A percentile compares a stretch with the other conserved stretches of the same genome.
Conservation (phyloP, 1,140 invertebrate genomes). For the Diploscapter pachys region DNA sequence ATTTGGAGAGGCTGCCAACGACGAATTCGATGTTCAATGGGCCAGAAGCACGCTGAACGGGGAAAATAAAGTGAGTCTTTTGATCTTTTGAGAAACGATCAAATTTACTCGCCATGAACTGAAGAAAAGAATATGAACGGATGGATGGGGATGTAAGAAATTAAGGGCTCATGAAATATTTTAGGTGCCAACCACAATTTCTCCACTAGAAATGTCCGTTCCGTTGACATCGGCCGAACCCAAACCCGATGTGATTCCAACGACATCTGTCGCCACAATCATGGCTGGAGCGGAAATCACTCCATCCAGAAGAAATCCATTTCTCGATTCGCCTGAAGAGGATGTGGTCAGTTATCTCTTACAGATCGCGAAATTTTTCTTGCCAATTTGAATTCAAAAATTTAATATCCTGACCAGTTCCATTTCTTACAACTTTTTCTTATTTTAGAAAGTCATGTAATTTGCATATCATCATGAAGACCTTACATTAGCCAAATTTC, state of each 20-base stretch:
- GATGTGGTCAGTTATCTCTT: constrained; percentile 28
- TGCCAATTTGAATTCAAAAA: too few species aligned
- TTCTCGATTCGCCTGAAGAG: constrained; percentile 47
- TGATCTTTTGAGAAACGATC: too few species aligned
- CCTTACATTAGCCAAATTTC: constrained; percentile 5
- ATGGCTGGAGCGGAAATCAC: constrained; percentile 14
- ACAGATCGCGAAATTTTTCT: background rate
- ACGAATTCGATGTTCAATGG: constrained; percentile 59
- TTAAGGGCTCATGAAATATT: too few species aligned
- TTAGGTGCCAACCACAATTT: background rate
- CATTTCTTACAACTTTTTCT: constrained; percentile 7
- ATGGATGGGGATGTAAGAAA: too few species aligned
- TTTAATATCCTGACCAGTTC: background rate
- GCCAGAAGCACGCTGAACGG: constrained; percentile 33
- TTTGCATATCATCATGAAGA: constrained; percentile 1
- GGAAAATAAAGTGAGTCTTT: background rate
- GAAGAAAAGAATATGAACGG: too few species aligned
- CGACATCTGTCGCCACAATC: constrained; percentile 11
- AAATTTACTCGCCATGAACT: too few species aligned
- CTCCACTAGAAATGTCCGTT: constrained; percentile 1
- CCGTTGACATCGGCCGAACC: background rate
- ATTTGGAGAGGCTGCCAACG: constrained; percentile 57
- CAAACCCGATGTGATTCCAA: constrained; percentile 15
- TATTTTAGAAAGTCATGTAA: constrained; percentile 17
- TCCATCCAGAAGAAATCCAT: constrained; percentile 42